Evolutionary conservation across 2,797 vertebrate species (phyloP).

Genomic region (Nasua narica): DNA sequence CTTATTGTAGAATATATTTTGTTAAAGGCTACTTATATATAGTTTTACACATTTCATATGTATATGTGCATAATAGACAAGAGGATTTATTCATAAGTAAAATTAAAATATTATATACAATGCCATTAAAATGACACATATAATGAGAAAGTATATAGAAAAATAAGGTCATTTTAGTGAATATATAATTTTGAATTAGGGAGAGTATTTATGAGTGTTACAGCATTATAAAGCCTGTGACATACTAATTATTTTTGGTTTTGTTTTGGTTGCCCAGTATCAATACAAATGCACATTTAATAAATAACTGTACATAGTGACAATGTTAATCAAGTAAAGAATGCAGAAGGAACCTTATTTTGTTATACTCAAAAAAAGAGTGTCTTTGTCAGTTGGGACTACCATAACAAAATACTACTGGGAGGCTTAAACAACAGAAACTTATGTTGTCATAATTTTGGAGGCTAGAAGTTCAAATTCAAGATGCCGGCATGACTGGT

Average conservation of each 20-base stretch:
- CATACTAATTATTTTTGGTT: not conserved
- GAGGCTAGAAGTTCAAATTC: not conserved
- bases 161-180: not conserved
- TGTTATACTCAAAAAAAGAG: not conserved
- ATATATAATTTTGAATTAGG: not conserved
- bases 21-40: not conserved
- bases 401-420: not conserved
- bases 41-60: not conserved
- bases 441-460: not conserved
- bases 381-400: not conserved
- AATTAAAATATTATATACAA: not conserved
- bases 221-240: not conserved
- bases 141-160: not conserved
- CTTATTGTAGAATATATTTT: not conserved
- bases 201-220: not conserved
- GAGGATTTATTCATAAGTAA: not conserved
- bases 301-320: not conserved
- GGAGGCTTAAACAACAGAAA: not conserved
- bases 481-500: not conserved
- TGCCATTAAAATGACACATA: not conserved
- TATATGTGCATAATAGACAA: not conserved
- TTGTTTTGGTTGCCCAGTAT: not conserved
- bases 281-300: not conserved
- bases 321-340: not conserved
- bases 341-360: not conserved